A percentile compares a stretch with the other conserved stretches of the same genome.
phyloP scores from a whole-genome alignment of 2,888 invertebrate genomes.

The Bugulina stolonifera region DNA sequence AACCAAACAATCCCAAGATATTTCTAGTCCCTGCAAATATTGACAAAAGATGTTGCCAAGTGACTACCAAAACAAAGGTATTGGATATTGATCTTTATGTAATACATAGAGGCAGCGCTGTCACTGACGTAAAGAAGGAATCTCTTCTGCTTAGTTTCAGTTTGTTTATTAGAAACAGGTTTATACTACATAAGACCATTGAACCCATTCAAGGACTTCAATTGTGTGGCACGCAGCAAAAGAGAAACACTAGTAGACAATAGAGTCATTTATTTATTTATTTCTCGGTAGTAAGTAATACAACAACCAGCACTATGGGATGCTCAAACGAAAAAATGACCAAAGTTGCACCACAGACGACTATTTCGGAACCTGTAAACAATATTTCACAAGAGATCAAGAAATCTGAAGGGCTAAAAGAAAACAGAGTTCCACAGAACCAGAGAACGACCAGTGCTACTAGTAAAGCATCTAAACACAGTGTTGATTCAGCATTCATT shows the following conservation, averaged over 20 bases:
- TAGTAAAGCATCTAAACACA: slow-evolving; percentile 41
- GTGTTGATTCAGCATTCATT: slow-evolving; percentile 44
- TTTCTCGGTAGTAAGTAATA: no score
- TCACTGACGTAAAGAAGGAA: not conserved
- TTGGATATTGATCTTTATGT: not conserved
- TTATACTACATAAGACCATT: not conserved
- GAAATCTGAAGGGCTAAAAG: not conserved
- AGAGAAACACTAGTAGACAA: no score
- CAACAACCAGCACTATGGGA: no score
- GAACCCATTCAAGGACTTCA: no score
- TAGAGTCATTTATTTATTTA: no score
- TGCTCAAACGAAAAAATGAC: slow-evolving; percentile 2
- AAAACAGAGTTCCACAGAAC: not conserved
- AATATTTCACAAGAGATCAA: not conserved
- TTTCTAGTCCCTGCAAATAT: slow-evolving; percentile 5
- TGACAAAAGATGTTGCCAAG: slow-evolving; percentile 12
- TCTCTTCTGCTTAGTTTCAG: not conserved
- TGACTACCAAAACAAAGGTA: not conserved
- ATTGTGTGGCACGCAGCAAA: no score
- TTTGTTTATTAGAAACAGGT: not conserved
- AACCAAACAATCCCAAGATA: no score
- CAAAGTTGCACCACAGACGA: not conserved
- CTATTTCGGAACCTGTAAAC: not conserved
- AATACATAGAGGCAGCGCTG: no score
- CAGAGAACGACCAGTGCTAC: slow-evolving; percentile 32